A percentile compares a stretch with the other conserved stretches of the same genome.
These are phyloP conservation scores for Typhlomys cinereus DNA, from an alignment of 2,113 vertebrate genomes.

Conservation along the genomic window DNA sequence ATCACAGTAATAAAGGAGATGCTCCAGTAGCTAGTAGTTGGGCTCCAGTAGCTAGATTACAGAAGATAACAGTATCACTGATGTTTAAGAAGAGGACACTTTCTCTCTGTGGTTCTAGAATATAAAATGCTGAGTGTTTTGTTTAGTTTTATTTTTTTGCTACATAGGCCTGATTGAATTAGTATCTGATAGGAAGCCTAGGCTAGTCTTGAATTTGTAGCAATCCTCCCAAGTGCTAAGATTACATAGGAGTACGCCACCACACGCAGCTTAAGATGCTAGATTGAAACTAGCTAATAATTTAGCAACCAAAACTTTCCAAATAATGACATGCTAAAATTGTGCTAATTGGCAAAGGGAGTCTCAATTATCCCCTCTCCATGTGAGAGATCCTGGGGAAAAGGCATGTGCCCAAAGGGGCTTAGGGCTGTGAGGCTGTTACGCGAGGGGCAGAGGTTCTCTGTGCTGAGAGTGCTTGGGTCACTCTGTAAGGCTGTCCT, in stretches of 20 bases:
- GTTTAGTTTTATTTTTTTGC: neutral
- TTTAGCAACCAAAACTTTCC: constrained; percentile 24
- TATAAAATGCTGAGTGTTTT: neutral
- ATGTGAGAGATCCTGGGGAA: neutral
- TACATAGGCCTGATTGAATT: neutral
- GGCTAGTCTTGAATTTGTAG: neutral
- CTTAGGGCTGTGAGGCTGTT: neutral
- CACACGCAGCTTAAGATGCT: neutral
- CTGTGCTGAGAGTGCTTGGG: neutral
- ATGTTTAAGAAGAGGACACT: neutral
- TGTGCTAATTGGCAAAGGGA: neutral
- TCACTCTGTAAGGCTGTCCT: constrained; percentile 6
- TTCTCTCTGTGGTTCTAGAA: constrained; percentile 28
- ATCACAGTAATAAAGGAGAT: neutral
- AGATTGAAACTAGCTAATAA: constrained; percentile 35
- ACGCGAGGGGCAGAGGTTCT: neutral
- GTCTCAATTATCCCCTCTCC: neutral
- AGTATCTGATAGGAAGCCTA: neutral
- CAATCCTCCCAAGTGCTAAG: neutral
- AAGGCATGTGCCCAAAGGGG: neutral
- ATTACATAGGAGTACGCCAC: neutral
- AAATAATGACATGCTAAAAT: neutral
- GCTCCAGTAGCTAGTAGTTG: neutral
- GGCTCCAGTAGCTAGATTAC: too few relatives aligned
- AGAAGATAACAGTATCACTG: neutral